A percentile compares a stretch with the other conserved stretches of the same genome.
phyloP scores from a whole-genome alignment of 2,888 invertebrate species.

The Onchidella celtica region DNA sequence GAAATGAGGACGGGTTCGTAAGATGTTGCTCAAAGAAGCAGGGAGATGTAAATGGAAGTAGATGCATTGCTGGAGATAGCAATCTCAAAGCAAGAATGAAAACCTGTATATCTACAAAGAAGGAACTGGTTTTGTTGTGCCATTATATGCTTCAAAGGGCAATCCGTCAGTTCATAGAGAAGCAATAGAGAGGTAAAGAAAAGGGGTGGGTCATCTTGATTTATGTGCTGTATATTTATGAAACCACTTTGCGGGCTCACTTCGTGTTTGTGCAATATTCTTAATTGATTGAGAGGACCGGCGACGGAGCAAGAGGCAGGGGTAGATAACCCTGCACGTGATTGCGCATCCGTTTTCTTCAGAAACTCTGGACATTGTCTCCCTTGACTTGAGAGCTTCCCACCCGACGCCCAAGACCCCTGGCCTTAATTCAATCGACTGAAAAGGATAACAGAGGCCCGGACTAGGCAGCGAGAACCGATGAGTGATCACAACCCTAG shows the following conservation, averaged over 20 bases:
- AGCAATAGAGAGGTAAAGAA: too few relatives aligned
- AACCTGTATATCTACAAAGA: too few relatives aligned
- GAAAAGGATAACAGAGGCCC: constrained; percentile 32
- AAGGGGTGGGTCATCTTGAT: too few relatives aligned
- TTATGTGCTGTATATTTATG: constrained; percentile 10
- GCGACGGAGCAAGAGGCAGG: constrained; percentile 25
- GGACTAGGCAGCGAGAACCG: neutral
- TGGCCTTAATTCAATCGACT: constrained; percentile 36
- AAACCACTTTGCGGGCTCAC: constrained; percentile 4
- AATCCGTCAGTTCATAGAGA: too few relatives aligned
- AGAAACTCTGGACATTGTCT: constrained; percentile 39
- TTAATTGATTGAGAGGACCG: constrained; percentile 16
- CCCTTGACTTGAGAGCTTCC: constrained; percentile 20
- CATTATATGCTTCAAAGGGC: too few relatives aligned
- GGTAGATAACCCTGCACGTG: constrained; percentile 41
- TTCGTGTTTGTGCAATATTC: constrained; percentile 4
- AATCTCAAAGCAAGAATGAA: too few relatives aligned
- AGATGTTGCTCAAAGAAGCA: too few relatives aligned
- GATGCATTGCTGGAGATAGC: too few relatives aligned
- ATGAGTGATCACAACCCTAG: constrained; percentile 26
- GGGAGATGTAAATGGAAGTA: too few relatives aligned
- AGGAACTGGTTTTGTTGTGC: too few relatives aligned
- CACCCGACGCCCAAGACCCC: neutral
- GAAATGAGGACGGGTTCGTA: too few relatives aligned
- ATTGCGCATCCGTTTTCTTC: constrained; percentile 41